Base-by-base conservation (phyloP, 2,113 vertebrate species). In the Anhinga anhinga region DNA sequence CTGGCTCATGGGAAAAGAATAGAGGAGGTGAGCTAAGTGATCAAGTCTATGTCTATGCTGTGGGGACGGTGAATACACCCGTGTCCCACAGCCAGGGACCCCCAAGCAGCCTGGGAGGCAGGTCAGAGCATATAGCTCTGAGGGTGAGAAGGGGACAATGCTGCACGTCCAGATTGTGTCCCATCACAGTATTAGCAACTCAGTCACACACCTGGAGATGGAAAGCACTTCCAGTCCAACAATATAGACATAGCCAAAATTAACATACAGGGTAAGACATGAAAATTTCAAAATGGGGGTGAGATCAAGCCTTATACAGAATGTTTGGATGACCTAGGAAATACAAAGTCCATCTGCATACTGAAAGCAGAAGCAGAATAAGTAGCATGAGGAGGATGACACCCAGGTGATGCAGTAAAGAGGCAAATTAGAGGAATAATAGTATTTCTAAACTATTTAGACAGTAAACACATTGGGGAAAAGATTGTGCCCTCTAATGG, bases 41-140 rank as follows among this genome's bases (percentile, higher is more conserved):
- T 18, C 3, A 4, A 34, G 22, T 7, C 27, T 52, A 32, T 52
- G 38, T 38, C 49, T 52, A 0, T 71, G 8, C 16, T 25, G 11
- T 15, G 13, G 12, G 34, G 44, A 59, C 12, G 27, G 21, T 3
- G 5, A 76, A 85, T 23, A 29, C 14, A 55, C 4, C 7, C 0
- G 0, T n/a, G 56, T 81, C 20, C 11, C 40, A 27, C 19, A n/a
- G 44, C 19, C 4, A 0, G 10, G 44, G 19, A 21, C 3, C 30
- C 22, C 14, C 9, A 3, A 15, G 27, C 38, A 69, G 62, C 52
- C 66, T 61, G 30, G 47, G 7, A 45, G 17, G 22, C 50, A 45
- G 20, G 15, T 44, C 44, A 65, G 62, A 86, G 32, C 20, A 16
- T 9, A 8, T 0, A 2, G 22, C 59, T 67, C 38, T 30, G 29